These are phyloP conservation scores for Limenitis camilla DNA, from an alignment of 2,888 invertebrate genomes.

Conservation along the genomic window DNA sequence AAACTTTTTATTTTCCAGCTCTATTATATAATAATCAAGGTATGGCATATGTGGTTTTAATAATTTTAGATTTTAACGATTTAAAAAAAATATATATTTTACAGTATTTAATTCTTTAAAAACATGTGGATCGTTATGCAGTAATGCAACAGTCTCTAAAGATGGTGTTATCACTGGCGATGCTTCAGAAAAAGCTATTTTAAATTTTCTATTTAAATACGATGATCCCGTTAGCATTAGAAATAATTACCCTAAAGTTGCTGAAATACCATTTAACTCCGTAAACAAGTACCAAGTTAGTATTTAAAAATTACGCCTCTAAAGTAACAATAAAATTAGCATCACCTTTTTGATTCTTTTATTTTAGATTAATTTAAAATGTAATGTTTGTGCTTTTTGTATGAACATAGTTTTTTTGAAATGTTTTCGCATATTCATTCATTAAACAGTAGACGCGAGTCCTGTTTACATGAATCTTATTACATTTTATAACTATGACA, in stretches of 20 bases:
- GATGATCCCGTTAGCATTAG: constrained; percentile 86
- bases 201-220: constrained; percentile 79
- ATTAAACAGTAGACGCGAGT: background rate
- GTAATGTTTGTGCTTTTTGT: no score
- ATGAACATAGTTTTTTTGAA: no score
- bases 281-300: constrained; percentile 90
- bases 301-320: background rate
- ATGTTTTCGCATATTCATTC: background rate
- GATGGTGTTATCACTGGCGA: constrained; percentile 87
- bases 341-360: no score
- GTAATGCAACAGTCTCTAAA: constrained; percentile 93
- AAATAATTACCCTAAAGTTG: constrained; percentile 85
- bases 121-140: constrained; percentile 94
- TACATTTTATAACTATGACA: background rate
- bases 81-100: no score
- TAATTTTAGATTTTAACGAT: no score
- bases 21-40: no score
- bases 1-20: no score
- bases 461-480: background rate
- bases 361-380: no score
- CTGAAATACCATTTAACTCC: constrained; percentile 95
- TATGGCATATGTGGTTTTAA: no score
- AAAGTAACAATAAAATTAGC: no score
- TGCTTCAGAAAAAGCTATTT: constrained; percentile 93
- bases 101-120: constrained; percentile 85